Evolutionary conservation across 2,113 vertebrate genomes (phyloP).

Genomic region (Psilopogon haemacephalus): DNA sequence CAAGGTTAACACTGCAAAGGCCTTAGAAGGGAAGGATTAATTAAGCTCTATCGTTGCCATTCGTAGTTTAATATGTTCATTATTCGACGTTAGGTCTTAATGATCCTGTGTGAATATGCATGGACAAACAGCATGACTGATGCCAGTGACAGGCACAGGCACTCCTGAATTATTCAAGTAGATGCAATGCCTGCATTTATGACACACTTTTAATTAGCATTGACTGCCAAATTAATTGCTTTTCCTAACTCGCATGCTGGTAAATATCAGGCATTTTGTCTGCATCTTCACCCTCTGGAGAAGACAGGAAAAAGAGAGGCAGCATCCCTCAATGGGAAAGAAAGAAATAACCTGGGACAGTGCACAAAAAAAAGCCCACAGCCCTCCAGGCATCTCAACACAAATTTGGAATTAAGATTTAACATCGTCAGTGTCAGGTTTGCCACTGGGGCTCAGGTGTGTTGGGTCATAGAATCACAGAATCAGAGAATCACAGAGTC

Average conservation of each 20-base stretch:
- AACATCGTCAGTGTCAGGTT: neutral
- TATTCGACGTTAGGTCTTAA: neutral
- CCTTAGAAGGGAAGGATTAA: neutral
- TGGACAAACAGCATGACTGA: neutral
- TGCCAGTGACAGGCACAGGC: neutral
- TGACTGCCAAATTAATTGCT: neutral
- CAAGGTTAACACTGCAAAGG: neutral
- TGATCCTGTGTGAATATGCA: neutral
- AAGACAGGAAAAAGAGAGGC: neutral
- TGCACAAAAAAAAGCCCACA: neutral
- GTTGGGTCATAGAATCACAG: too few relatives aligned
- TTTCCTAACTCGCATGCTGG: neutral
- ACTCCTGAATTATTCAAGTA: neutral
- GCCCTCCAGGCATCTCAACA: neutral
- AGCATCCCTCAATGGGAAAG: neutral
- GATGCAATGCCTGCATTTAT: neutral
- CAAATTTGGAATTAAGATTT: neutral
- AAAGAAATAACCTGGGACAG: neutral
- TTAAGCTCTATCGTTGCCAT: neutral
- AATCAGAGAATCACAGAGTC: too few relatives aligned
- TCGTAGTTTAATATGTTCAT: neutral
- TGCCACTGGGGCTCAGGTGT: rapidly evolving
- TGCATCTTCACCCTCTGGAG: neutral
- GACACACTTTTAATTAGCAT: neutral
- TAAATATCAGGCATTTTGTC: neutral